A percentile compares a stretch with the other conserved stretches of the same genome.
Conservation (phyloP, 1,140 invertebrate genomes). For the Zaprionus africanus region DNA sequence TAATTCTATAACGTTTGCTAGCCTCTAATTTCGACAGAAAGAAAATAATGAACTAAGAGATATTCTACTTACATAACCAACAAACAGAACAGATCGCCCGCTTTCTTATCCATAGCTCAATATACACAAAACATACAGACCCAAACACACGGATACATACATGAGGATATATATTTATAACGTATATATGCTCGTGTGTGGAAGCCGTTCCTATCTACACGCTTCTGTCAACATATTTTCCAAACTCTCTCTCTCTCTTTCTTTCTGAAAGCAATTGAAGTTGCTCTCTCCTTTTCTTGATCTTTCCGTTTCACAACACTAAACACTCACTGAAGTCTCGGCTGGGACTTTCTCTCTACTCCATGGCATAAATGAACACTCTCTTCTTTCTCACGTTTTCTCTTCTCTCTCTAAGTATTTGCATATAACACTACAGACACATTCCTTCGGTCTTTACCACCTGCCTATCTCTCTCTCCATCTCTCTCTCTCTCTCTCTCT, state of each 20-base stretch:
- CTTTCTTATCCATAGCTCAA: constrained; percentile 10
- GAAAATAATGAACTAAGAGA: constrained; percentile 8
- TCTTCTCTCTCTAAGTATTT: neutral
- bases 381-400: neutral
- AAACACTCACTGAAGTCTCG: neutral
- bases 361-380: neutral
- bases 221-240: constrained; percentile 8
- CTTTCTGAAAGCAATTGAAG: constrained; percentile 1
- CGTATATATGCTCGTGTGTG: neutral
- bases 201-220: constrained; percentile 8
- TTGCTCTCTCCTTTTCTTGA: neutral
- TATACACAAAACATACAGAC: neutral
- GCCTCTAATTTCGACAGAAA: neutral
- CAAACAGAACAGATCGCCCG: constrained; percentile 28
- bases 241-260: constrained; percentile 18
- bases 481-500: neutral
- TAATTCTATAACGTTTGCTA: neutral
- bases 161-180: neutral
- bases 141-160: neutral
- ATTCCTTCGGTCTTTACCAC: neutral
- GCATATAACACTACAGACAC: neutral
- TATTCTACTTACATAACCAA: constrained; percentile 6
- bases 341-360: neutral
- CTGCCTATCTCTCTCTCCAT: neutral
- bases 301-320: constrained; percentile 13